Evolutionary conservation across 2,113 vertebrate genomes (phyloP), one percentile per base, ranked within the genome.

Genomic region (Turdus rufiventris): DNA sequence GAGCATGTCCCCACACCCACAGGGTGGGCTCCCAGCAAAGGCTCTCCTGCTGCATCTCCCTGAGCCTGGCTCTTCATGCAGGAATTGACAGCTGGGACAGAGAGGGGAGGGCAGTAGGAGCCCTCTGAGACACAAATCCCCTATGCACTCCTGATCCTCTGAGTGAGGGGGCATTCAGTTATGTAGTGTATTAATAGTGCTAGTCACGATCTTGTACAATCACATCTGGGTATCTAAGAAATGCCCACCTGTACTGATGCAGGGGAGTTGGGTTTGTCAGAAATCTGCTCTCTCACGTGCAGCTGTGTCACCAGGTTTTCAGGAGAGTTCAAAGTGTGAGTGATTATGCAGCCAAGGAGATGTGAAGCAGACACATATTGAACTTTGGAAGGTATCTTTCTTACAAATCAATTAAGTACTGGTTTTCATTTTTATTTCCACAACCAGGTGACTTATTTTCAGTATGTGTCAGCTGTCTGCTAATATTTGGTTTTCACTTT

Each of bases 41-140:
- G n/a, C 40, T 58, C 34, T 66, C 34, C 77, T 0, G 0, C 23
- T 70, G 34, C 48, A 1, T 40, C 61, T 58, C 58, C 21, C 17
- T 1, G 0, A 65, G 51, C 2, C 0, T 14, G 14, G 21, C 11
- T 33, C 47, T n/a, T 48, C 2, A 0, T 17, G 24, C 1, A 1
- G 57, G 50, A 81, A 34, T 31, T 12, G 10, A 6, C 1, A 18
- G 26, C 43, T 60, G 66, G 40, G 62, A 28, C 70, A 43, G 43
- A 71, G 65, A 74, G 34, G 20, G 17, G 6, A 66, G 9, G 3
- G 62, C 1, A 1, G 3, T 1, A 26, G 62, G 28, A 72, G 40
- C 17, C 7, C n/a, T 40, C 25, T 9, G 54, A 74, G n/a, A 48
- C 42, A 62, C 36, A 48, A 24, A 28, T 12, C 42, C 19, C 12